Conservation (phyloP, 1,140 invertebrate species). For the Pygmarrhopalites habei region DNA sequence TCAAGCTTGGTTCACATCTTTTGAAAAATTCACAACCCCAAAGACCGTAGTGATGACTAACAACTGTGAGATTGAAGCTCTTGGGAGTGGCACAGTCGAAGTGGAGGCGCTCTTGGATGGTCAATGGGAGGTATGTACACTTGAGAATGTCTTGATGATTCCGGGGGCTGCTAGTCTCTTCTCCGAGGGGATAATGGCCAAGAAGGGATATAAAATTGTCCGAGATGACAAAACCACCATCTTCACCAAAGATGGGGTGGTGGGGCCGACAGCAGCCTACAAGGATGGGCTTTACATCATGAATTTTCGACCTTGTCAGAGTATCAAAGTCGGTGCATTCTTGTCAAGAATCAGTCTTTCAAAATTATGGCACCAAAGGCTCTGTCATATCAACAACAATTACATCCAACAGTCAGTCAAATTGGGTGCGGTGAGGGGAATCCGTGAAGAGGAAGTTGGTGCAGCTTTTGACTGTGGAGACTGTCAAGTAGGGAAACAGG, state of each 20-base stretch:
- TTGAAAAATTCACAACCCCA: not conserved
- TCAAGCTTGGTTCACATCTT: not conserved
- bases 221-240: not conserved
- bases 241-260: not conserved
- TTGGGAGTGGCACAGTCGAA: not conserved
- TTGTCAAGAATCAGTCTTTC: not conserved
- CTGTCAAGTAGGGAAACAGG: conserved; percentile 9
- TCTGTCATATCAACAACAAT: conserved; percentile 19
- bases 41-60: not conserved
- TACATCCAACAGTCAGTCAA: conserved; percentile 15
- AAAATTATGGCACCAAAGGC: conserved; percentile 18
- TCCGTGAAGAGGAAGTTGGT: not conserved
- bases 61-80: not conserved
- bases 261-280: not conserved
- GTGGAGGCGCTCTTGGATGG: not conserved
- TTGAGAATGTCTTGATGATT: not conserved
- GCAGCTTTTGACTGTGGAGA: not conserved
- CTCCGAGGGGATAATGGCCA: not conserved
- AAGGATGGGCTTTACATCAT: not conserved
- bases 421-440: conserved; percentile 12
- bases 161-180: not conserved
- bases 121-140: not conserved
- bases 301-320: not conserved
- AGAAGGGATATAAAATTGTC: not conserved
- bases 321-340: not conserved